Base-by-base conservation (phyloP, 35 echinoderm and acorn worm genomes). In the Apostichopus japonicus region DNA sequence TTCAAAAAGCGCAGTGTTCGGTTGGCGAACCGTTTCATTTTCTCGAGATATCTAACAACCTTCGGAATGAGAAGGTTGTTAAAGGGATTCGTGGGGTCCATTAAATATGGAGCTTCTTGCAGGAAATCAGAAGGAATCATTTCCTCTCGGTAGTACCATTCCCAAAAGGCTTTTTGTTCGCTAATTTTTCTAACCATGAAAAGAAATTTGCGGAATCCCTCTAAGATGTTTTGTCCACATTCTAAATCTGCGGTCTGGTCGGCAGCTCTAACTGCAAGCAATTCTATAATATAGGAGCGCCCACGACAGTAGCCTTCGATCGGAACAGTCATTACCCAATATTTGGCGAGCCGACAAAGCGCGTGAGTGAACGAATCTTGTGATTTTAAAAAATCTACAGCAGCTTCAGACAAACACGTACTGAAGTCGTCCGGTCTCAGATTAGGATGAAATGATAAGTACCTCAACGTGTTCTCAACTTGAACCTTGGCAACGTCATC, bases 321-420 rank as follows among this genome's bases (percentile, higher is more conserved):
- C 8, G 19, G 25, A 56, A 91, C 22, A 2, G 72, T 78, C 76
- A 6, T 91, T 8, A 22, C 21, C 90, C 90, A 91, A 24, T 55
- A 79, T 53, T 91, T 91, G 27, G 90, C 90, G 0, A 91, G 51
- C 11, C 90, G 52, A 56, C 70, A 77, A 44, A 91, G 23, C 19
- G 90, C n/a, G 51, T 91, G 90, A 9, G 72, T 77, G 55, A 55
- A 91, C 6, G 90, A 51, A 56, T 72, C 73, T 53, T 79, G 90
- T 4, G 11, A 5, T 63, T 79, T 78, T 24, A 55, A 24, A 59
- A 91, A 91, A 19, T 21, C 90, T 56, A 91, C 75, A 23, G 88
- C 88, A 8, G 10, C 70, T 77, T 90, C 88, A 9, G 90, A 91
- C 4, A 91, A 54, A 75, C 17, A 75, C 58, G 90, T 91, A n/a